phyloP scores from a whole-genome alignment of 2,888 invertebrate species.

The Cyrtodaria siliqua region DNA sequence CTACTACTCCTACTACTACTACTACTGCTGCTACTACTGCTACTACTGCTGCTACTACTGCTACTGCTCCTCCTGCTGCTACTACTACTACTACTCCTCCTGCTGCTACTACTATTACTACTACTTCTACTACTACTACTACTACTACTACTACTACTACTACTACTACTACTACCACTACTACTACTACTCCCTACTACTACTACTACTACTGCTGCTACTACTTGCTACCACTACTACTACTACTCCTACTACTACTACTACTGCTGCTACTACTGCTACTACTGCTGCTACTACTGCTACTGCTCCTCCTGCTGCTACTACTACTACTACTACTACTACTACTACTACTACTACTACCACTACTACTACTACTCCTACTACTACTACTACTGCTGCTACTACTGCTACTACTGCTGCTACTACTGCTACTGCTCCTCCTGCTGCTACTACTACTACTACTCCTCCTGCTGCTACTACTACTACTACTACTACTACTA shows the following conservation, averaged over 20 bases:
- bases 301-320: slow-evolving; percentile 2
- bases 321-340: slow-evolving; percentile 24
- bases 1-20: too few species aligned
- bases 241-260: too few species aligned
- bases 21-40: slow-evolving; percentile 23
- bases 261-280: not conserved
- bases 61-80: slow-evolving; percentile 22
- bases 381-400: slow-evolving; percentile 6
- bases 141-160: slow-evolving; percentile 24
- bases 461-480: too few species aligned
- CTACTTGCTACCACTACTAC: too few species aligned
- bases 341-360: slow-evolving; percentile 10
- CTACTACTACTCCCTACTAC: too few species aligned
- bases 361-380: slow-evolving; percentile 8
- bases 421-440: slow-evolving; percentile 18
- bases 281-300: slow-evolving; percentile 18
- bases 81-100: too few species aligned
- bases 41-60: slow-evolving; percentile 20
- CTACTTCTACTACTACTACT: slow-evolving; percentile 9
- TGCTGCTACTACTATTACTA: slow-evolving; percentile 6
- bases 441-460: too few species aligned
- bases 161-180: slow-evolving; percentile 8
- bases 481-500: slow-evolving; percentile 1
- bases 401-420: slow-evolving; percentile 8
- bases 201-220: slow-evolving; percentile 20